These are phyloP conservation scores for Upupa epops DNA, from an alignment of 2,113 vertebrate genomes.

Conservation along the genomic window DNA sequence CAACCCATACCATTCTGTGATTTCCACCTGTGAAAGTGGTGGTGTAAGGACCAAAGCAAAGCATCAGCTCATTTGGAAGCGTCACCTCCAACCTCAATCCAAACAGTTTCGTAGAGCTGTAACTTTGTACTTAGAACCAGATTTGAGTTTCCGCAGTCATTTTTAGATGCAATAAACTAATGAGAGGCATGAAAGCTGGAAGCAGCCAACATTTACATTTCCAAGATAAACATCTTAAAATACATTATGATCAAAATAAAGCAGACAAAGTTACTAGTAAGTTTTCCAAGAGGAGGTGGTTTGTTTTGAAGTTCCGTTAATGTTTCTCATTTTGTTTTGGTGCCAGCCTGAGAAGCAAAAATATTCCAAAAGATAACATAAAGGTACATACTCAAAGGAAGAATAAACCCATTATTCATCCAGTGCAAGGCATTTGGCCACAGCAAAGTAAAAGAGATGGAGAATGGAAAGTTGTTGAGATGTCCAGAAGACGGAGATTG, in stretches of 20 bases:
- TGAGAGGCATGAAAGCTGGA: conserved; percentile 33
- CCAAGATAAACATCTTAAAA: conserved; percentile 65
- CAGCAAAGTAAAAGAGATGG: background rate
- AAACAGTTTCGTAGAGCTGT: conserved; percentile 5
- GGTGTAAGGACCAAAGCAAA: background rate
- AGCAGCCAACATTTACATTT: background rate
- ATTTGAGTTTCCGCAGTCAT: conserved; percentile 17
- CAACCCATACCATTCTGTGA: too few relatives aligned
- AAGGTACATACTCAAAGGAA: conserved; percentile 25
- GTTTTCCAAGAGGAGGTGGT: conserved; percentile 46
- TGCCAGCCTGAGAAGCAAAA: conserved; percentile 23
- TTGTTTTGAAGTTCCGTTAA: conserved; percentile 47
- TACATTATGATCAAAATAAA: conserved; percentile 41
- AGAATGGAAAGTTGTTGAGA: conserved; percentile 21
- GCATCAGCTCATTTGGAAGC: background rate
- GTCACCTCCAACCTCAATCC: background rate
- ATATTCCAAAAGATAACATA: conserved; percentile 42
- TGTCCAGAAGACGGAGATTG: background rate
- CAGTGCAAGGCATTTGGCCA: background rate
- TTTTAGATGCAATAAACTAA: conserved; percentile 52
- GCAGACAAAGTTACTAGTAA: conserved; percentile 12
- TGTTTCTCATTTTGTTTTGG: conserved; percentile 34
- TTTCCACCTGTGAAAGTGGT: background rate
- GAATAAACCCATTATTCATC: conserved; percentile 57
- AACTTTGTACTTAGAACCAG: conserved; percentile 37